Conservation (phyloP, 1,140 invertebrate species). For the Drosophila cardini region DNA sequence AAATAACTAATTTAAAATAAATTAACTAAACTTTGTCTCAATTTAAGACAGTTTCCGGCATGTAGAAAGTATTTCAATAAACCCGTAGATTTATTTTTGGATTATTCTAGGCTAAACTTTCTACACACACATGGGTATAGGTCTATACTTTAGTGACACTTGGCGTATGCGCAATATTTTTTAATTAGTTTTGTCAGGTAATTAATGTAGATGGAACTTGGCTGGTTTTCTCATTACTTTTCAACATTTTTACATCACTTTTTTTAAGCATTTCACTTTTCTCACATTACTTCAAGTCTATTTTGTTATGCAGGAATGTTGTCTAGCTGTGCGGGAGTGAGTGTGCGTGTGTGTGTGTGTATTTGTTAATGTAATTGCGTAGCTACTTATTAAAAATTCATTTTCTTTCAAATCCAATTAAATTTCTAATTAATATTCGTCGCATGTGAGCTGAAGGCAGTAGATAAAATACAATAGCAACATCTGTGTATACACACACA, state of each 20-base stretch:
- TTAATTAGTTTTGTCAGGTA: slow-evolving; percentile 42
- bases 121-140: background rate
- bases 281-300: slow-evolving; percentile 11
- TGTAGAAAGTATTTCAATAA: slow-evolving; percentile 20
- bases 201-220: slow-evolving; percentile 47
- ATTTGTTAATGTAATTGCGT: slow-evolving; percentile 67
- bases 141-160: slow-evolving; percentile 2
- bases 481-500: slow-evolving; percentile 36
- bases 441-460: slow-evolving; percentile 41
- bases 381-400: slow-evolving; percentile 72
- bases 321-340: slow-evolving; percentile 8
- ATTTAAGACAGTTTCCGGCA: background rate
- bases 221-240: slow-evolving; percentile 7
- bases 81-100: slow-evolving; percentile 20
- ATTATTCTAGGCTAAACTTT: slow-evolving; percentile 12
- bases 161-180: slow-evolving; percentile 46
- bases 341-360: slow-evolving; percentile 9
- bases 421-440: slow-evolving; percentile 77
- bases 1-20: no score
- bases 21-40: no score
- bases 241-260: slow-evolving; percentile 7
- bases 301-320: slow-evolving; percentile 52
- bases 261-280: slow-evolving; percentile 2
- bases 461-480: slow-evolving; percentile 38
- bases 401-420: slow-evolving; percentile 77